Base-by-base conservation (phyloP, 2,888 invertebrate genomes). In the Chrysina gloriosa region DNA sequence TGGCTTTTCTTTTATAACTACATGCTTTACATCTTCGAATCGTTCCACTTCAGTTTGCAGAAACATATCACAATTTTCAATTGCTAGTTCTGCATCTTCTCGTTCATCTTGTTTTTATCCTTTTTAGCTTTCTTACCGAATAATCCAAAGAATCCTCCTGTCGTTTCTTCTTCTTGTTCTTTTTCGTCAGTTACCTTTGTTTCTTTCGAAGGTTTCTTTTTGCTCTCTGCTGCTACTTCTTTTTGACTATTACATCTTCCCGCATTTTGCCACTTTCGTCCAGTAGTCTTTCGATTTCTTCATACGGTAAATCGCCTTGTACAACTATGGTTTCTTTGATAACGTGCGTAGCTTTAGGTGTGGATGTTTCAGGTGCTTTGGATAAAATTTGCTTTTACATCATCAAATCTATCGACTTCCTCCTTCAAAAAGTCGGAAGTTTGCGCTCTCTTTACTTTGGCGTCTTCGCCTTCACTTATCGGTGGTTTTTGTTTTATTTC, bases 391-490 rank as follows among this genome's bases (percentile, higher is more conserved):
- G n/a, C 75, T 58, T 72, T 67, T 6, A 72, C 74, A 39, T 75
- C 75, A 9, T 75, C 61, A 63, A 72, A 72, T n/a, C 66, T 61
- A 66, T 63, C 64, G 42, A 79, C 69, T 74, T 79, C 79, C 52
- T 75, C 72, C 34, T 72, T 52, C 9, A 79, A 61, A 42, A 79
- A 79, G 23, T 77, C 70, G 2, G 75, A 65, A 1, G 78, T 74
- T 23, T 77, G 74, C 5, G 75, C 76, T 74, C 78, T 79, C 23
- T 76, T 65, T 70, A 73, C 68, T 27, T 77, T 68, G 11, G 72
- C 73, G 23, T 76, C 72, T 52, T 77, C 72, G 19, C 75, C 74
- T 2, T 47, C 9, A 9, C 29, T 25, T 6, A 31, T 65, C 3
- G 65, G 61, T 65, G 31, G 4, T 29, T 9, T 34, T 5, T 4